Percentiles rank a stretch among this genome's conserved stretches.
Evolutionary conservation across 1,140 invertebrate genomes (phyloP).

Genomic region (Cydia fagiglandana): DNA sequence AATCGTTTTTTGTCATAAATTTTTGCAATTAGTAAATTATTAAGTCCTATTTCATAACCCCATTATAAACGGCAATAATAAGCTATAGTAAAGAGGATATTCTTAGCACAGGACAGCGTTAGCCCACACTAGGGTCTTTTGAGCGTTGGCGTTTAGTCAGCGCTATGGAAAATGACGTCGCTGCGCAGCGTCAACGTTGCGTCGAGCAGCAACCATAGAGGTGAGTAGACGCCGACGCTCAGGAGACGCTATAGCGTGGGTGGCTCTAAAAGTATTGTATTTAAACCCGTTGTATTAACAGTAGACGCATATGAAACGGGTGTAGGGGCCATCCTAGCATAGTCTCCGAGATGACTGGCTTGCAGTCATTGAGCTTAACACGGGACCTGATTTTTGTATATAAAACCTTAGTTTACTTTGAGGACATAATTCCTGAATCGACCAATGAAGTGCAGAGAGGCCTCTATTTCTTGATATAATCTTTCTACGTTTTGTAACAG

Average conservation of each 20-base stretch:
- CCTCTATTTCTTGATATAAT: background rate
- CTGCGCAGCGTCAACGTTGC: too few relatives aligned
- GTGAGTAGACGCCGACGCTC: too few relatives aligned
- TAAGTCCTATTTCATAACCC: background rate
- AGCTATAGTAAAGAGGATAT: background rate
- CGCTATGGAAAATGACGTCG: too few relatives aligned
- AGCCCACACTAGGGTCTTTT: too few relatives aligned
- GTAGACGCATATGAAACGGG: background rate
- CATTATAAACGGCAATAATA: conserved; percentile 8
- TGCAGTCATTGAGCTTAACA: conserved; percentile 5
- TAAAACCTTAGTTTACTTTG: background rate
- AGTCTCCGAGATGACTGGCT: background rate
- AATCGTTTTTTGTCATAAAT: background rate
- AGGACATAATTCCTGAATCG: conserved; percentile 1
- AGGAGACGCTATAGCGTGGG: too few relatives aligned
- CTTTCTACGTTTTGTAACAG: too few relatives aligned
- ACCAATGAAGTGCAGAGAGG: background rate
- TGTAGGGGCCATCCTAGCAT: background rate
- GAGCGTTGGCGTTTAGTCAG: too few relatives aligned
- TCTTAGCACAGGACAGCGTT: background rate
- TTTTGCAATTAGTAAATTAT: background rate
- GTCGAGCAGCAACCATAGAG: too few relatives aligned
- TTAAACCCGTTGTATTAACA: background rate
- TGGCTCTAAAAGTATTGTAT: background rate
- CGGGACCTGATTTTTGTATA: conserved; percentile 6